phyloP scores from a whole-genome alignment of 2,113 vertebrate genomes.

The Ameiurus melas region DNA sequence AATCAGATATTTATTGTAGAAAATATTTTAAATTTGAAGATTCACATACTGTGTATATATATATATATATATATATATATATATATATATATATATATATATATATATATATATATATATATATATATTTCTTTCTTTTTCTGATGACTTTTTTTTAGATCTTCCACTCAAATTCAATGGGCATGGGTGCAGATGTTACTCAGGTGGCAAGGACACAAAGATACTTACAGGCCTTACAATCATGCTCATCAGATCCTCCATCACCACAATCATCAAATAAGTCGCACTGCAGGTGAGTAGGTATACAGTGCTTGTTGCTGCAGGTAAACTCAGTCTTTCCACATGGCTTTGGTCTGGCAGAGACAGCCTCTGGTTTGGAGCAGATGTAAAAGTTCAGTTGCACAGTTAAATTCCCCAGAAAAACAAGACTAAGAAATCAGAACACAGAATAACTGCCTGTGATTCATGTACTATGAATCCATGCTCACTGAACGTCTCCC shows the following conservation, averaged over 20 bases:
- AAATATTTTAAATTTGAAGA: slow-evolving; percentile 13
- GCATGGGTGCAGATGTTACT: neutral
- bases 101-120: neutral
- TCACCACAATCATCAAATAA: slow-evolving; percentile 93
- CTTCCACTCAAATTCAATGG: neutral
- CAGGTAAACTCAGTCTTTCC: slow-evolving; percentile 94
- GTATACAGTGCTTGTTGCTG: slow-evolving; percentile 83
- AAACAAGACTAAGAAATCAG: neutral
- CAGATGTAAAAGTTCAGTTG: slow-evolving; percentile 29
- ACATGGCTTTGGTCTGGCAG: slow-evolving; percentile 81
- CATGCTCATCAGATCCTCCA: slow-evolving; percentile 87
- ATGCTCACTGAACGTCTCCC: neutral
- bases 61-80: neutral
- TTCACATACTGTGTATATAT: neutral
- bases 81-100: neutral
- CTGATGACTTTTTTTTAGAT: neutral
- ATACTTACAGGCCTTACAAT: slow-evolving; percentile 87
- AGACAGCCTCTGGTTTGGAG: slow-evolving; percentile 74
- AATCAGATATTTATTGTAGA: slow-evolving; percentile 35
- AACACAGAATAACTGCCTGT: slow-evolving; percentile 5
- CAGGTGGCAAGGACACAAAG: neutral
- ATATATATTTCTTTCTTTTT: neutral
- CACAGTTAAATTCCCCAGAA: neutral
- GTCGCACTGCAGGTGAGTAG: slow-evolving; percentile 87
- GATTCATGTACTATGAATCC: neutral